phyloP scores from a whole-genome alignment of 2,113 vertebrate species.

The Corapipo altera region DNA sequence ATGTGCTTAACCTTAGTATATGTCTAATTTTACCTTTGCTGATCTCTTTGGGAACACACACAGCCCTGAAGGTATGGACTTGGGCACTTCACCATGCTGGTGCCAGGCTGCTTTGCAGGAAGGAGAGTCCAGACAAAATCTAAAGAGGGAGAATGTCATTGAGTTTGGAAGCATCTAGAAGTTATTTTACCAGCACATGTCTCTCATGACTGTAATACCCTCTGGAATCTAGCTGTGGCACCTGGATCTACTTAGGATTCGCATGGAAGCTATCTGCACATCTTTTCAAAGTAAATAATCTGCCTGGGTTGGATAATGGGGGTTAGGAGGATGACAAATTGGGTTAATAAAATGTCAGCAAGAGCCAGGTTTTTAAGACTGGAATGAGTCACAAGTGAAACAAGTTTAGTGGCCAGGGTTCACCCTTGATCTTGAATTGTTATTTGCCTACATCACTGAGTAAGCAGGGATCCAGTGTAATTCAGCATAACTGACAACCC shows the following conservation, averaged over 20 bases:
- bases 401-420: constrained; percentile 5
- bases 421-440: constrained; percentile 20
- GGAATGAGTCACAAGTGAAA: constrained; percentile 38
- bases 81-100: background rate
- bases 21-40: background rate
- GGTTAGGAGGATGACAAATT: constrained; percentile 40
- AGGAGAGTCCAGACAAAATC: background rate
- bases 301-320: constrained; percentile 7
- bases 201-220: background rate
- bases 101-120: background rate
- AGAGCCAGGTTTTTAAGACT: constrained; percentile 37
- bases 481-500: background rate
- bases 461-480: background rate
- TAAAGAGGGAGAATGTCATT: background rate
- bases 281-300: constrained; percentile 50
- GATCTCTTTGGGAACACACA: background rate
- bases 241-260: constrained; percentile 33
- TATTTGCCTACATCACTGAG: constrained; percentile 23
- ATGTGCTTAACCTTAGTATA: background rate
- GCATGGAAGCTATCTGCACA: constrained; percentile 8
- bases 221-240: constrained; percentile 13
- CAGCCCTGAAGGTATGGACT: background rate
- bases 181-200: background rate
- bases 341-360: constrained; percentile 43
- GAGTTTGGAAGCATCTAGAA: background rate